Conservation (phyloP, 2,888 invertebrate genomes). For the Listrodromus nycthemerus region DNA sequence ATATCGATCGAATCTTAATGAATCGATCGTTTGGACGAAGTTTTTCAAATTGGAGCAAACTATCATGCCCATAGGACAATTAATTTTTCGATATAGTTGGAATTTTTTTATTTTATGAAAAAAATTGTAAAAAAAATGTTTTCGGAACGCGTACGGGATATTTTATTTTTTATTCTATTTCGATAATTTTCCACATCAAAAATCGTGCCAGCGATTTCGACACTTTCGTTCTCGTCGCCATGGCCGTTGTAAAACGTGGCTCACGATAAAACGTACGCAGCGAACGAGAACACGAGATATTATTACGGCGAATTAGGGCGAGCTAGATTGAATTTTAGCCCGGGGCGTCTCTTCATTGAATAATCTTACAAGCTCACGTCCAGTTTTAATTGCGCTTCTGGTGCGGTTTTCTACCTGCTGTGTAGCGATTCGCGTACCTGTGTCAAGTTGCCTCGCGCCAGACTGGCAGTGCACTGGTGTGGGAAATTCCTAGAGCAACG, state of each 20-base stretch:
- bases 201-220: background rate
- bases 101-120: too few relatives aligned
- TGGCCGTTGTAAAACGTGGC: constrained; percentile 27
- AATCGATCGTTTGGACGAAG: too few relatives aligned
- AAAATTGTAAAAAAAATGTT: too few relatives aligned
- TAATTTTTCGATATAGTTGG: too few relatives aligned
- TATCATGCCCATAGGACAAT: too few relatives aligned
- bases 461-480: constrained; percentile 40
- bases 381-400: constrained; percentile 63
- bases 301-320: constrained; percentile 52
- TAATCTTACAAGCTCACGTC: constrained; percentile 60
- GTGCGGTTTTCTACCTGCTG: background rate
- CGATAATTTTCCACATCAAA: background rate
- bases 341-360: constrained; percentile 65
- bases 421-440: constrained; percentile 14
- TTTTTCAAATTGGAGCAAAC: too few relatives aligned
- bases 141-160: too few relatives aligned
- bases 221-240: constrained; percentile 1
- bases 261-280: background rate
- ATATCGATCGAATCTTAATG: too few relatives aligned
- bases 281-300: constrained; percentile 46
- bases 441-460: constrained; percentile 1
- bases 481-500: constrained; percentile 49
- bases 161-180: background rate
- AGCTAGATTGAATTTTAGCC: constrained; percentile 64